Evolutionary conservation across 2,888 invertebrate genomes (phyloP), one percentile per base, ranked within the genome.

Genomic region (Erpobdella octoculata): DNA sequence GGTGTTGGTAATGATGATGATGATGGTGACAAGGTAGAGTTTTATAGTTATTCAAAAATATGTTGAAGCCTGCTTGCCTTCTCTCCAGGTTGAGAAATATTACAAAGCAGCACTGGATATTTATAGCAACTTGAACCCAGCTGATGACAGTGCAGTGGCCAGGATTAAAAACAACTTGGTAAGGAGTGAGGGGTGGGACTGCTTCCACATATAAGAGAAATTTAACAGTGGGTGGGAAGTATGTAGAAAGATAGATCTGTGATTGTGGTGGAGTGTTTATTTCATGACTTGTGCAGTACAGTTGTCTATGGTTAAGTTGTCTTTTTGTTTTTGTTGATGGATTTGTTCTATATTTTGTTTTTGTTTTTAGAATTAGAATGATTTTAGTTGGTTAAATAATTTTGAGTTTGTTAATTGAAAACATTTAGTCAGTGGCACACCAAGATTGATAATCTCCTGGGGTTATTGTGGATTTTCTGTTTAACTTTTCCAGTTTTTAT

Each of bases 91-190:
- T 73, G 84, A 84, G 78, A 78, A 81, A 81, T 96, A 96, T 84
- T 98, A 97, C 85, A 92, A 93, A 83, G 88, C 97, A 67, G 97
- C 98, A 18, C 86, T 98, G 78, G 94, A 96, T 85, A 99, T 98
- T 79, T 99, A 99, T 85, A 94, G 96, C 85, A 90, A 89, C 79
- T 92, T 93, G 81, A 88, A 97, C 70, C 97, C 97, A 53, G 78
- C 78, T 68, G 82, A 82, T 76, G 97, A 99, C 86, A 93, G 95
- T 68, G 98, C 97, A 85, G 97, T 99, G 15, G 94, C 74, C 61
- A 98, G 98, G 86, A 98, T 98, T 64, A 98, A 97, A 88, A 98
- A 98, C 85, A 98, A 98, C 86, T 87, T 98, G 83, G 84, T 84
- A 81, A 81, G 80, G 48, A 35, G n/a, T n/a, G n/a, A n/a, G n/a